These are phyloP conservation scores for Thermophis baileyi DNA, from an alignment of 2,113 vertebrate genomes.

Conservation along the genomic window DNA sequence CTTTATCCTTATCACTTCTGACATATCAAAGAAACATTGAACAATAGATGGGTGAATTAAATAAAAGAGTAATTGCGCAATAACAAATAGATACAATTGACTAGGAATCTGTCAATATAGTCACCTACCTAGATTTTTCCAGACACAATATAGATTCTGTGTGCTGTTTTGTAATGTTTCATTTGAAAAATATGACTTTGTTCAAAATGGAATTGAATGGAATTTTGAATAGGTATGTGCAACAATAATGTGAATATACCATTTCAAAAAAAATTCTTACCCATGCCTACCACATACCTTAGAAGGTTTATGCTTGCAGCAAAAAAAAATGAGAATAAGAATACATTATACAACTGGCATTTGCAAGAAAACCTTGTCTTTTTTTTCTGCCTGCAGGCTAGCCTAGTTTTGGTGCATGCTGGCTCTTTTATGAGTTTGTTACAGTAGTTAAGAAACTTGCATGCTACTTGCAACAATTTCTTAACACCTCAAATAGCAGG, in stretches of 20 bases:
- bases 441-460: background rate
- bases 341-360: background rate
- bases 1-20: background rate
- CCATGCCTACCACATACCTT: background rate
- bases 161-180: background rate
- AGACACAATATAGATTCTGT: background rate
- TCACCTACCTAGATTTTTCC: background rate
- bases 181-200: background rate
- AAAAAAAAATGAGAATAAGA: background rate
- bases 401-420: background rate
- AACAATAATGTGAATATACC: background rate
- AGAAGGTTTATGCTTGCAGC: background rate
- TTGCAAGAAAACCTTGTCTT: background rate
- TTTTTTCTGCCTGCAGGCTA: background rate
- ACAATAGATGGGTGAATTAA: background rate
- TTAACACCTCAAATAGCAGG: background rate
- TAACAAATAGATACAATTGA: background rate
- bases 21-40: background rate
- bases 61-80: background rate
- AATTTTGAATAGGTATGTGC: background rate
- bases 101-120: background rate
- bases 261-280: background rate
- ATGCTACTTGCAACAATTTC: background rate
- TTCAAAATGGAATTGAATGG: background rate
- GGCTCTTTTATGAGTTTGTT: background rate